These are phyloP conservation scores for Turritopsis rubra DNA, from an alignment of 30 jellyfish, hydroid and myxozoan species.

Conservation along the genomic window DNA sequence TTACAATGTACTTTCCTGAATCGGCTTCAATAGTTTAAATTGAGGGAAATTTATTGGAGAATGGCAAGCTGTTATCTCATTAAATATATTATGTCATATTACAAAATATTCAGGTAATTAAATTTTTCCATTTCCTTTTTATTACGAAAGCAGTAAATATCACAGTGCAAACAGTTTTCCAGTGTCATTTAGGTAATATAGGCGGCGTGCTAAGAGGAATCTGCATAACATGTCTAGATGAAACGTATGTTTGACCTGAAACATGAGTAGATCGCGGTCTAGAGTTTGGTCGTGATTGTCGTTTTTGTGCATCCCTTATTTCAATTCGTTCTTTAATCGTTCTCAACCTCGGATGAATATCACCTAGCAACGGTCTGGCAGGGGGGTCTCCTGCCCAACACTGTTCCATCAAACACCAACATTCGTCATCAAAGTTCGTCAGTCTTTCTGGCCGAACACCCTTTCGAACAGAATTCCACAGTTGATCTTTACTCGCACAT, in stretches of 20 bases:
- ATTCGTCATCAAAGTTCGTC: constrained; percentile 96
- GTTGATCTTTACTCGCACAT: constrained; percentile 97
- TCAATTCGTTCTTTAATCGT: constrained; percentile 81
- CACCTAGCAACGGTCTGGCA: constrained; percentile 89
- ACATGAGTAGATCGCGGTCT: constrained; percentile 41
- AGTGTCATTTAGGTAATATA: not conserved
- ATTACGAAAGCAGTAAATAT: not conserved
- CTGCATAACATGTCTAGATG: constrained; percentile 28
- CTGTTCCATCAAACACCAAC: constrained; percentile 98
- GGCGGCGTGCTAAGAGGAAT: constrained; percentile 25
- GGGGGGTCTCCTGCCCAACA: constrained; percentile 95
- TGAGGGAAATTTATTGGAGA: too few relatives aligned
- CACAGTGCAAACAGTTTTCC: not conserved
- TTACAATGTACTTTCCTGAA: too few relatives aligned
- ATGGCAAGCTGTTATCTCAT: too few relatives aligned
- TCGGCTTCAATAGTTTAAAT: too few relatives aligned
- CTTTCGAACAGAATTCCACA: constrained; percentile 98
- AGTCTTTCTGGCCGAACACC: constrained; percentile 97
- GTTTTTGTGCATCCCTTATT: constrained; percentile 93
- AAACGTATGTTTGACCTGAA: constrained; percentile 11
- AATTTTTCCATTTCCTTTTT: not conserved
- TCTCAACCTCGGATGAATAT: constrained; percentile 73
- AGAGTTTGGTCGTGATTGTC: constrained; percentile 60
- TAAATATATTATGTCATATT: too few relatives aligned
- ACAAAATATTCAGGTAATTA: not conserved